Base-by-base conservation (phyloP, 2,113 vertebrate genomes). In the Axis porcinus region DNA sequence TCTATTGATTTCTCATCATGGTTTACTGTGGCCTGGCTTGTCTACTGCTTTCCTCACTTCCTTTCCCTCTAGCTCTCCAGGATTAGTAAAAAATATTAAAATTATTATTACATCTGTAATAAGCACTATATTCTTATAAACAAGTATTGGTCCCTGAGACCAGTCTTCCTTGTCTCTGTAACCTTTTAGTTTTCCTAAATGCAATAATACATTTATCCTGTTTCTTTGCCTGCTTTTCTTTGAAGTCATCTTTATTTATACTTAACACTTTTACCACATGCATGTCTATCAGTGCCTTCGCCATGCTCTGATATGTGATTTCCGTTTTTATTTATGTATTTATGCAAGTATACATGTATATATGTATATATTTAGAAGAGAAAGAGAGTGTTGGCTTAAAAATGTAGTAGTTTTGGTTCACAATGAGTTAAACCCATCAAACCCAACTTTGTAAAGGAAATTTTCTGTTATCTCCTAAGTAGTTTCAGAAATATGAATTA, bases 401-500 rank as follows among this genome's bases (percentile, higher is more conserved):
- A 94, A 79, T 74, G 45, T 83, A 50, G 19, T 74, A 43, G 8
- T 89, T 93, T 79, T 84, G 30, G 91, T 82, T 89, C 36, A 84
- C 6, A 78, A 1, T 70, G 52, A 89, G 33, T 91, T 70, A 91
- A 82, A 79, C 10, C 84, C 23, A 87, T 84, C 27, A 94, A 94
- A 45, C 40, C 3, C 14, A 82, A 27, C 21, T 54, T 91, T 70
- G 8, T 23, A 81, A 62, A 78, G 21, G 12, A 64, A 64, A 91
- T 81, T 92, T 94, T 93, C 15, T 87, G 27, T 55, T 52, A 54
- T 91, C 12, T 60, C 45, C 28, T 60, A 93, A 86, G 9, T 70
- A 88, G 70, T 81, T 95, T 43, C 60, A 82, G 17, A 96, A 94
- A 91, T 78, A 54, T 36, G 25, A 85, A 89, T 91, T 86, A 86